Evolutionary conservation across 2,888 invertebrate species (phyloP), one percentile per base, ranked within the genome.

Genomic region (Macaria notata): DNA sequence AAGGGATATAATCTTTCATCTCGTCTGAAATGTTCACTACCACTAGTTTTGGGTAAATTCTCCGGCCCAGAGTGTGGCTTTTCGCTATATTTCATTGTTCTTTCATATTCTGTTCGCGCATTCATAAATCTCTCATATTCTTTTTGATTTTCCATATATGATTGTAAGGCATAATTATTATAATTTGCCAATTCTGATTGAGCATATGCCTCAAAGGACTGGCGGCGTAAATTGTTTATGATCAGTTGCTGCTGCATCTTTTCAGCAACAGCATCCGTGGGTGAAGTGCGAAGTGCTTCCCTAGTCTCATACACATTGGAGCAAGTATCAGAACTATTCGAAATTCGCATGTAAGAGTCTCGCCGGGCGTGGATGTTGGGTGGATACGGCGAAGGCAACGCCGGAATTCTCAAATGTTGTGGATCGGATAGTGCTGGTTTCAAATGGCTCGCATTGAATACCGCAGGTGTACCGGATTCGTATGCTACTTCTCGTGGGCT

Each of bases 241-340:
- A 33, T 41, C 4, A 19, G 39, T 4, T 41, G 9, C 4, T 41
- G 41, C 4, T 41, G 4, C 4, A 47, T 31, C 9, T 39, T 49
- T 43, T 58, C 49, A n/a, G 53, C 30, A n/a, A 6, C 29, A 0
- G n/a, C 29, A 9, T 45, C 48, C 9, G 41, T 6, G 7, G 44
- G 38, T 38, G n/a, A n/a, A 41, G 9, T 41, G 4, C 7, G 33
- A 36, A 7, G 4, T 36, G 7, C 4, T 36, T 52, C 49, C 4
- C 4, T 29, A 48, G 41, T 48, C 19, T 39, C 29, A 41, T 39
- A 4, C 19, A 29, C n/a, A 3, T 36, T 19, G 43, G 31, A 1
- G 7, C 31, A 19, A 9, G 19, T 36, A 33, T 63, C 61, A 8
- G 54, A 54, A 36, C 47, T 55, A 36, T 62, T 56, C 3, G 51